A percentile compares a stretch with the other conserved stretches of the same genome.
Evolutionary conservation across 2,113 vertebrate species (phyloP).

Genomic region (Acanthochromis polyacanthus): DNA sequence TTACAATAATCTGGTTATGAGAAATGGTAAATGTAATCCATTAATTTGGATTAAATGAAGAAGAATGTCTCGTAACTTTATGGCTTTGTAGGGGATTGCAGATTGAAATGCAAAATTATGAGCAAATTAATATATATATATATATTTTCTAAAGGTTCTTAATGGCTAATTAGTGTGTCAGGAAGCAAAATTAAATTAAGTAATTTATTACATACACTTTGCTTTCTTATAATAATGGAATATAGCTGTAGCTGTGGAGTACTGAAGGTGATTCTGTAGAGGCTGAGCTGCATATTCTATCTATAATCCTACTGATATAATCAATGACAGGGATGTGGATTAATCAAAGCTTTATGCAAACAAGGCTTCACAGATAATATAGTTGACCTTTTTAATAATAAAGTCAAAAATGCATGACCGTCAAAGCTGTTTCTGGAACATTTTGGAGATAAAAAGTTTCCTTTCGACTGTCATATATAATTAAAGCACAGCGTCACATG

Average conservation of each 20-base stretch:
- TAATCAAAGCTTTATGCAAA: slow-evolving; percentile 8
- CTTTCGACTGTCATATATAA: slow-evolving; percentile 40
- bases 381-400: not conserved
- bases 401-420: not conserved
- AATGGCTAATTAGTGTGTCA: slow-evolving; percentile 35
- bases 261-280: not conserved
- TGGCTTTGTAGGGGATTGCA: slow-evolving; percentile 17
- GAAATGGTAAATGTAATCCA: slow-evolving; percentile 65
- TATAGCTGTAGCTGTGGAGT: slow-evolving; percentile 4
- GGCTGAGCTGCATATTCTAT: not conserved
- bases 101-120: slow-evolving; percentile 26
- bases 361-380: not conserved
- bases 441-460: slow-evolving; percentile 19
- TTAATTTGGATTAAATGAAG: slow-evolving; percentile 66
- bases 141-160: slow-evolving; percentile 11
- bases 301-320: slow-evolving; percentile 1
- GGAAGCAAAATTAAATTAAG: slow-evolving; percentile 9
- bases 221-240: slow-evolving; percentile 17
- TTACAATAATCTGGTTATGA: slow-evolving; percentile 73
- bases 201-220: not conserved
- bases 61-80: slow-evolving; percentile 36
- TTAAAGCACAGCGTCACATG: slow-evolving; percentile 23
- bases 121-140: slow-evolving; percentile 17
- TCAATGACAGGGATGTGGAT: slow-evolving; percentile 1
- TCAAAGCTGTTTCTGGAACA: slow-evolving; percentile 7